phyloP scores from a whole-genome alignment of 2,113 vertebrate genomes.

The Pyxicephalus adspersus region DNA sequence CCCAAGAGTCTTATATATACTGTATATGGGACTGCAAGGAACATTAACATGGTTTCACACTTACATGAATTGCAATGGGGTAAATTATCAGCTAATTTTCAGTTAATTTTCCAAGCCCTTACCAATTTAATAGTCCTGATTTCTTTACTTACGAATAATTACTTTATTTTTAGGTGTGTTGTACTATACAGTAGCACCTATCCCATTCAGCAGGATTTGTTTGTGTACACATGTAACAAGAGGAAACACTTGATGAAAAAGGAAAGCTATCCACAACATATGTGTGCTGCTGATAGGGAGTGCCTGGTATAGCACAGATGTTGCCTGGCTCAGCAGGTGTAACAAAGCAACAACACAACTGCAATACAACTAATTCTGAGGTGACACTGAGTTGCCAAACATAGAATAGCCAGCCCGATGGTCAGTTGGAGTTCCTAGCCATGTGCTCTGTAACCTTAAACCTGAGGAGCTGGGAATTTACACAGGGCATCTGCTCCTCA shows the following conservation, averaged over 20 bases:
- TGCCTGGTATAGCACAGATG: constrained; percentile 3
- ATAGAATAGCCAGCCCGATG: no score
- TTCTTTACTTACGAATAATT: constrained; percentile 12
- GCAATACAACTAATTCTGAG: not conserved
- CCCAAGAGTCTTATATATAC: not conserved
- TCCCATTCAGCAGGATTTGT: not conserved
- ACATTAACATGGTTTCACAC: not conserved
- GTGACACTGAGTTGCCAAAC: not conserved
- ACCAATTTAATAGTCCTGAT: constrained; percentile 15
- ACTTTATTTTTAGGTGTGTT: constrained; percentile 22
- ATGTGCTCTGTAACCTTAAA: no score
- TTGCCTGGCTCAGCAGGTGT: constrained; percentile 23
- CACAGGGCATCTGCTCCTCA: no score
- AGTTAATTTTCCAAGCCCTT: constrained; percentile 31
- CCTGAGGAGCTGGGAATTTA: no score
- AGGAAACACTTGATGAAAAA: constrained; percentile 4
- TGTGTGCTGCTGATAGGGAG: not conserved
- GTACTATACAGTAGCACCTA: constrained; percentile 6
- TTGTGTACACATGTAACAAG: not conserved
- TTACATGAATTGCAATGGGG: not conserved
- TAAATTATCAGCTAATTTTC: not conserved
- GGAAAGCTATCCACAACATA: not conserved
- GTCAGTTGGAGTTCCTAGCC: no score
- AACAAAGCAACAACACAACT: not conserved
- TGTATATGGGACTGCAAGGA: not conserved